Conservation (phyloP, 2,113 vertebrate species). For the Ifrita kowaldi region DNA sequence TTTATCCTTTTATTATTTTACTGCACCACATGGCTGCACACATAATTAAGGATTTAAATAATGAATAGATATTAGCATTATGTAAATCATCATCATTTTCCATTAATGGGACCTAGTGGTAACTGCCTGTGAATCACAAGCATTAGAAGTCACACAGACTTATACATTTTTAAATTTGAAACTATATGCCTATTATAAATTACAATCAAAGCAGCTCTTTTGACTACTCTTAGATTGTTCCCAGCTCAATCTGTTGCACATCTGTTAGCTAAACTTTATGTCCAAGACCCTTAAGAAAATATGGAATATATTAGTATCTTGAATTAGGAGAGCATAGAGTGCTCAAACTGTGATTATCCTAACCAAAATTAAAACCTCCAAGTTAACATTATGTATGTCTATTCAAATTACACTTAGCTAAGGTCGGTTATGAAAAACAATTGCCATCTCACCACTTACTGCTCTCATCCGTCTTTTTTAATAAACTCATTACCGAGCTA, state of each 20-base stretch:
- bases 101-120: conserved; percentile 12
- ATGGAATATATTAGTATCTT: background rate
- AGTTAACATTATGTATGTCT: conserved; percentile 17
- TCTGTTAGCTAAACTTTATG: conserved; percentile 6
- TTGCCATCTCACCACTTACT: background rate
- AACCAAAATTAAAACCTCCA: conserved; percentile 22
- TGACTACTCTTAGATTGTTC: background rate
- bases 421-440: conserved; percentile 47
- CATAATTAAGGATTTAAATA: conserved; percentile 55
- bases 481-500: conserved; percentile 37
- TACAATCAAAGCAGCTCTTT: conserved; percentile 5
- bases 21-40: conserved; percentile 15
- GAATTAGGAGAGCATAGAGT: background rate
- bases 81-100: conserved; percentile 31
- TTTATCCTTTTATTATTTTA: conserved; percentile 41
- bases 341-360: background rate
- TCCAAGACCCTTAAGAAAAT: background rate
- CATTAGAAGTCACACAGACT: background rate
- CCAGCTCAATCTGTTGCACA: conserved; percentile 5
- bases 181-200: background rate
- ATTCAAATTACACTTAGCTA: conserved; percentile 8
- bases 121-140: conserved; percentile 35
- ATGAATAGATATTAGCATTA: conserved; percentile 54
- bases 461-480: conserved; percentile 21
- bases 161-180: background rate